Base-by-base conservation (phyloP, 2,113 vertebrate genomes). In the Chaetops frenatus region DNA sequence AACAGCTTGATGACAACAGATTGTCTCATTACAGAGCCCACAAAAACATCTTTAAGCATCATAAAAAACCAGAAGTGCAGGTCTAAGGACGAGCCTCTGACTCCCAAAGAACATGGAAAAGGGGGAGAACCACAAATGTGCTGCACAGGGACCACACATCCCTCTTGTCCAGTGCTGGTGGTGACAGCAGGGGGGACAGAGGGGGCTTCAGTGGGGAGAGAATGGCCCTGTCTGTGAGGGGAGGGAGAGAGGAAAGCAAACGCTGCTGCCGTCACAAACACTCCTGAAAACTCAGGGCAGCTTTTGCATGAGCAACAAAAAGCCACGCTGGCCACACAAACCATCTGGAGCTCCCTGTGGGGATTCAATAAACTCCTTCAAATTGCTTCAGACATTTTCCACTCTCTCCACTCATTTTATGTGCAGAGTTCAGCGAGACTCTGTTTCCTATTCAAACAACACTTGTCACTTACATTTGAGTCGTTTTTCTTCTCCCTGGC, bases 321-420 rank as follows among this genome's bases (percentile, higher is more conserved):
- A 94, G 77, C 86, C 1, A 31, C 1, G 1, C 10, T 60, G 42
- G 91, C 94, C 91, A 33, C 86, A 53, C 73, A 79, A 86, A 84
- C 92, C 90, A 69, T 84, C 96, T 95, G 95, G 92, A 95, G 81
- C 94, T 96, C 86, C 95, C 95, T 19, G 80, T 42, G 94, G 96
- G 92, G 91, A 92, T 93, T 86, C 53, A 92, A 79, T 81, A 94
- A 88, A 77, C 86, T 76, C 72, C 90, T 77, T 69, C 91, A 84
- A 94, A 91, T 95, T 89, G 94, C 95, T 95, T 79, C 31, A 92
- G 95, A 81, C 88, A 2, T 61, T 90, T 88, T 16, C 89, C 73
- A 40, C 94, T 92, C 83, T 90, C 86, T 91, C 72, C 66, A 29
- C 73, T 94, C 86, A 29, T 79, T 92, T 90, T 44, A 44, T 42